These are phyloP conservation scores for Macaria liturata DNA, from an alignment of 2,888 invertebrate species.

Conservation along the genomic window DNA sequence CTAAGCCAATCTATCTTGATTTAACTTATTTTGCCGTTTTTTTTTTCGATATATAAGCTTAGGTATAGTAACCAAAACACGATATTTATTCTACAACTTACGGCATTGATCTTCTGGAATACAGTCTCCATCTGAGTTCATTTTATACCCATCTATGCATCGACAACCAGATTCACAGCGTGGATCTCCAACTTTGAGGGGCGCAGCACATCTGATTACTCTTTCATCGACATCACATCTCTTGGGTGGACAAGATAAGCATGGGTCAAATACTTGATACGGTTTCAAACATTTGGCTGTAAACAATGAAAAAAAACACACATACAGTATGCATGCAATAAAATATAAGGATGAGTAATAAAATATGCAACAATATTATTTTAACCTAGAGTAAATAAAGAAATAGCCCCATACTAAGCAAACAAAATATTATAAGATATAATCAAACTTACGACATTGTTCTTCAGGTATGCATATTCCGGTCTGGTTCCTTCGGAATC, in stretches of 20 bases:
- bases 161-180: slow-evolving; percentile 42
- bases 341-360: too few species aligned
- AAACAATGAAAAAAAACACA: background rate
- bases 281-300: slow-evolving; percentile 21
- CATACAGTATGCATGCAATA: too few species aligned
- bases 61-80: too few species aligned
- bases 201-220: slow-evolving; percentile 35
- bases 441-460: slow-evolving; percentile 39
- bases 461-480: slow-evolving; percentile 38
- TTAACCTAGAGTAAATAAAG: too few species aligned
- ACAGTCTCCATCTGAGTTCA: slow-evolving; percentile 28
- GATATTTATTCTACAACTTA: slow-evolving; percentile 26
- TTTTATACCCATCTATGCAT: slow-evolving; percentile 30
- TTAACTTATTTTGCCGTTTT: too few species aligned
- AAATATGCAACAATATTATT: too few species aligned
- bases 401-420: too few species aligned
- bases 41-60: too few species aligned
- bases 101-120: slow-evolving; percentile 36
- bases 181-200: slow-evolving; percentile 40
- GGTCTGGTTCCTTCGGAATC: slow-evolving; percentile 33
- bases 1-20: too few species aligned
- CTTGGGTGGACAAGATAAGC: slow-evolving; percentile 42
- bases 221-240: slow-evolving; percentile 41
- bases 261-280: slow-evolving; percentile 43
- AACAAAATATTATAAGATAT: background rate